A percentile compares a stretch with the other conserved stretches of the same genome.
Evolutionary conservation across 1,140 invertebrate genomes (phyloP).

Genomic region (Bombus terrestris): DNA sequence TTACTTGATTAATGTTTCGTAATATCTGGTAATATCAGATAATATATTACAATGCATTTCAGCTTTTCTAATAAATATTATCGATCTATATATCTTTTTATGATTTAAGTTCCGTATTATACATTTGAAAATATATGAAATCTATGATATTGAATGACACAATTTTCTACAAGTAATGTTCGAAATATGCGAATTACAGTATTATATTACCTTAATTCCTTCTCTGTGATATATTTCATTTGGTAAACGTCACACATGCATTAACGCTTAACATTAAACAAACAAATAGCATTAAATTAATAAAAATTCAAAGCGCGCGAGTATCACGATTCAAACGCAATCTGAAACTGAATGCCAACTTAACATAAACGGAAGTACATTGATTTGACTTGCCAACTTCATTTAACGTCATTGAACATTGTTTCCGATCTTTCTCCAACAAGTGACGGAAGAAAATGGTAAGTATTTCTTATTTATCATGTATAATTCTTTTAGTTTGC

Average conservation of each 20-base stretch:
- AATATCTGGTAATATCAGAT: too few species aligned
- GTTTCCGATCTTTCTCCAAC: conserved; percentile 25
- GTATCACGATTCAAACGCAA: neutral
- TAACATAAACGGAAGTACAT: conserved; percentile 14
- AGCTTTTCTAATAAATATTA: neutral
- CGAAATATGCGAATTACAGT: neutral
- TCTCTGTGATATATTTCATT: neutral
- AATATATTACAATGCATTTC: neutral
- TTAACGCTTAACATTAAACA: neutral
- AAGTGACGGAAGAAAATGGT: conserved; percentile 40
- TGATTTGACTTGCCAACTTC: conserved; percentile 27
- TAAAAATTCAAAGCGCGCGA: neutral
- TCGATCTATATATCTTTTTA: neutral
- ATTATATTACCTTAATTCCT: neutral
- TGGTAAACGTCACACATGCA: neutral
- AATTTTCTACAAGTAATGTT: neutral
- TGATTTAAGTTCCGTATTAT: neutral
- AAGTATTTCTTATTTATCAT: conserved; percentile 27
- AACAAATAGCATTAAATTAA: neutral
- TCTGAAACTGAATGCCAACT: conserved; percentile 7
- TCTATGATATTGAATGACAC: neutral
- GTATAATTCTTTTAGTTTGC: conserved; percentile 12
- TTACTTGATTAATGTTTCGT: neutral
- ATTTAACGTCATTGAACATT: neutral
- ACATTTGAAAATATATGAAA: neutral